Percentiles rank a stretch among this genome's conserved stretches.
phyloP scores from a whole-genome alignment of 2,113 vertebrate species.

The Cairina moschata region DNA sequence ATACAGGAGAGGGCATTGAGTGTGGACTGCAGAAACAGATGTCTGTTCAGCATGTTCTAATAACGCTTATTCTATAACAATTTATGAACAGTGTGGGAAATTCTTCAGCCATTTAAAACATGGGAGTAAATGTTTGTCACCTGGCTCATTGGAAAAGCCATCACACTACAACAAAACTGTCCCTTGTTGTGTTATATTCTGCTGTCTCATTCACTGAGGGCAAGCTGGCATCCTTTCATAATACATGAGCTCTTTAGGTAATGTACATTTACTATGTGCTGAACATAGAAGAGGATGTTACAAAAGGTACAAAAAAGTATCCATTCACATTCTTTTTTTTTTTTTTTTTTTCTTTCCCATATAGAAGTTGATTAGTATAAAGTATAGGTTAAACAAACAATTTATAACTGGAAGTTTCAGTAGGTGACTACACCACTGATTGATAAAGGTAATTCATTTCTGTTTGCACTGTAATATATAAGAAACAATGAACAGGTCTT shows the following conservation, averaged over 20 bases:
- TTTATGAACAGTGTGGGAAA: background rate
- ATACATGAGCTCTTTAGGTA: fast-evolving
- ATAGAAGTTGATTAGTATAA: background rate
- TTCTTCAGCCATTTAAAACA: background rate
- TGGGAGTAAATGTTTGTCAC: background rate
- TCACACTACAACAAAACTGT: background rate
- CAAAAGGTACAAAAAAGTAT: background rate
- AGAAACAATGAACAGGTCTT: background rate
- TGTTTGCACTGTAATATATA: background rate
- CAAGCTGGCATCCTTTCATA: background rate
- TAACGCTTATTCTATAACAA: background rate
- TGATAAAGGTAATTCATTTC: background rate
- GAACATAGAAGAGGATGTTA: background rate
- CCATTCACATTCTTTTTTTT: background rate
- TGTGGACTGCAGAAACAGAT: background rate
- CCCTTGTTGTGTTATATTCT: background rate
- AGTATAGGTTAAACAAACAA: background rate
- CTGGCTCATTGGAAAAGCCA: background rate
- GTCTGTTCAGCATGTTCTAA: background rate
- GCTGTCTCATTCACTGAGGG: background rate
- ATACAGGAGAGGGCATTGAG: fast-evolving
- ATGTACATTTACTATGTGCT: background rate
- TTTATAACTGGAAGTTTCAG: background rate
- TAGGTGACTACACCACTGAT: background rate
- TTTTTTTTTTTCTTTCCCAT: background rate